Conservation (phyloP, 2,113 vertebrate genomes). For the Dascyllus trimaculatus region DNA sequence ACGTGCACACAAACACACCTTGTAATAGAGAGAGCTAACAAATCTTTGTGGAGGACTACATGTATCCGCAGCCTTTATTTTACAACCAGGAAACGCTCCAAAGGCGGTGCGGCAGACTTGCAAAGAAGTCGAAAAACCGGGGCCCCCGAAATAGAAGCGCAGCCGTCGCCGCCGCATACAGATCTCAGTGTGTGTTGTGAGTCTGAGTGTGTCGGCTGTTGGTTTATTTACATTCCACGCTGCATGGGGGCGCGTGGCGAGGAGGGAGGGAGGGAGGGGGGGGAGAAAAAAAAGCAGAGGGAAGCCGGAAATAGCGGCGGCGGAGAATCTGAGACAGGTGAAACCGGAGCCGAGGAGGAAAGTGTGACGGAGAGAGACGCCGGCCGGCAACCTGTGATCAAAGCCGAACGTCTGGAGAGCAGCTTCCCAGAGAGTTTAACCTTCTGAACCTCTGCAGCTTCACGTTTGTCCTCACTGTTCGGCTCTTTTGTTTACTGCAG, state of each 20-base stretch:
- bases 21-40: slow-evolving; percentile 73
- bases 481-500: no score
- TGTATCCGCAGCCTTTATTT: slow-evolving; percentile 70
- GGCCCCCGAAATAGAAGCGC: slow-evolving; percentile 69
- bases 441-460: no score
- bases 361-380: not conserved
- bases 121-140: slow-evolving; percentile 61
- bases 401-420: no score
- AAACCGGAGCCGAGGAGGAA: slow-evolving; percentile 12
- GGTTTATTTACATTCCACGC: slow-evolving; percentile 71
- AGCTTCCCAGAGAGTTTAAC: no score
- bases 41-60: slow-evolving; percentile 76
- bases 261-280: slow-evolving; percentile 35
- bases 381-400: no score
- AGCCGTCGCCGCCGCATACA: slow-evolving; percentile 57
- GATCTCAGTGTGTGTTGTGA: slow-evolving; percentile 24
- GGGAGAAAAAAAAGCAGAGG: slow-evolving; percentile 43
- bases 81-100: slow-evolving; percentile 61
- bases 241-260: slow-evolving; percentile 46
- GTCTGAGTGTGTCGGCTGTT: slow-evolving; percentile 16
- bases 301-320: slow-evolving; percentile 55
- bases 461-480: no score
- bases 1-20: slow-evolving; percentile 28
- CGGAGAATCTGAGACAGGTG: slow-evolving; percentile 33
- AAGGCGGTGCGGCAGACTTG: slow-evolving; percentile 44